Base-by-base conservation (phyloP, 2,113 vertebrate species). In the Oenanthe melanoleuca region DNA sequence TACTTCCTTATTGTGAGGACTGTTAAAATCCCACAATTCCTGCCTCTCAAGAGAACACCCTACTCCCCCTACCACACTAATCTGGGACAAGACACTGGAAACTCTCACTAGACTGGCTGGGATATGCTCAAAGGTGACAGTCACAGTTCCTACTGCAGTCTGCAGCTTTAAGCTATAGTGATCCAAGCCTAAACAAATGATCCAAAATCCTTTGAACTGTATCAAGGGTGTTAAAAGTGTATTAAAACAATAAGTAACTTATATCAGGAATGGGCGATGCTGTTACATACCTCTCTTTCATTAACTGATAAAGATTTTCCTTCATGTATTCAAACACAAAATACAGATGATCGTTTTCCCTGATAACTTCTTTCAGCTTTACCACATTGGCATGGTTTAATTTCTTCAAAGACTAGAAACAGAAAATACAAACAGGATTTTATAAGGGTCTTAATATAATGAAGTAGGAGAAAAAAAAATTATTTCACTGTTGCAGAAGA, bases 241-340 rank as follows among this genome's bases (percentile, higher is more conserved):
- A 67, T 60, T 23, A 53, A 1, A 1, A 20, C 91, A 64, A 49
- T 81, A 45, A 89, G 50, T 53, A 24, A 55, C 63, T 63, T 59
- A 3, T 44, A 72, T 24, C 14, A 38, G 37, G 31, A 96, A 74
- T 2, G 2, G 11, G 12, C 67, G 53, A 87, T 65, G 23, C 28
- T 33, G 8, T 57, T 84, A 92, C 97, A 42, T 97, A 98, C 98
- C 98, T 98, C 96, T 98, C 98, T 97, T 98, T 98, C 97, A 98
- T 98, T 94, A 98, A 95, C 88, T 98, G 98, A 88, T 98, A 98
- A 63, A 98, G 98, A 92, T 98, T 98, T 97, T 98, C 98, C 88
- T 98, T 98, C 98, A 98, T 98, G 94, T 98, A 98, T 75, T 98
- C 98, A 85, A 98, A 98, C 42, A 98, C 98, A 95, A 98, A 98